phyloP scores from a whole-genome alignment of 2,797 vertebrate species.

The Falco berigora region DNA sequence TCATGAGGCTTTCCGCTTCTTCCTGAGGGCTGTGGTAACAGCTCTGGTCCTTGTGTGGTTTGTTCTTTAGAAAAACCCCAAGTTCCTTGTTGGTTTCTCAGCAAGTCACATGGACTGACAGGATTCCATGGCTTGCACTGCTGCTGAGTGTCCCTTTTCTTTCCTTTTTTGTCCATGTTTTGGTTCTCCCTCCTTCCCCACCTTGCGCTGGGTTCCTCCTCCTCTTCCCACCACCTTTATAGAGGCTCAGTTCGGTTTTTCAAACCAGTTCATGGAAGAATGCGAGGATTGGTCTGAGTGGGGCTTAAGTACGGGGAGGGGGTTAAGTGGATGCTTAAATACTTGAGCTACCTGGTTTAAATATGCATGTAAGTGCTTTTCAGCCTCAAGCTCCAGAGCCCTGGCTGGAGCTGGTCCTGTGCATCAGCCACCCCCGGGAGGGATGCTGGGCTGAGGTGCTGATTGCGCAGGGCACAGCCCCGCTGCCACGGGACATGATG shows the following conservation, averaged over 20 bases:
- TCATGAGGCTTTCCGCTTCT: background rate
- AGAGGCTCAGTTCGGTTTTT: background rate
- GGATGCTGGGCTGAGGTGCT: background rate
- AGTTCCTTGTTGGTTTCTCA: background rate
- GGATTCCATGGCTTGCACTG: background rate
- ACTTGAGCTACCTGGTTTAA: background rate
- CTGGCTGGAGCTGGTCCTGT: background rate
- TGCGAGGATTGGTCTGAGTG: background rate
- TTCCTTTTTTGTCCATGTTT: background rate
- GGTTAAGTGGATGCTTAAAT: background rate
- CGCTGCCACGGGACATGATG: rapidly evolving
- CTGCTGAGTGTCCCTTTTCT: background rate
- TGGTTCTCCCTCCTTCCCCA: background rate
- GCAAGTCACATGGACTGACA: background rate
- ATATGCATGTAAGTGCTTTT: background rate
- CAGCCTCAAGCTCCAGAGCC: background rate
- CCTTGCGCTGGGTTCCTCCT: rapidly evolving
- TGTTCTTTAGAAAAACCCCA: background rate
- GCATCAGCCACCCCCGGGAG: no score
- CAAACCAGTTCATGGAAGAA: background rate
- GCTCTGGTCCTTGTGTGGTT: background rate
- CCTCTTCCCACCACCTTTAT: background rate
- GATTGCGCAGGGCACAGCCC: background rate
- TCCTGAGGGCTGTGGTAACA: rapidly evolving
- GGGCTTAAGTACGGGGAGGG: background rate